These are phyloP conservation scores for Corticium candelabrum DNA, from an alignment of 37 sponge, comb jelly and placozoan genomes.

Conservation along the genomic window DNA sequence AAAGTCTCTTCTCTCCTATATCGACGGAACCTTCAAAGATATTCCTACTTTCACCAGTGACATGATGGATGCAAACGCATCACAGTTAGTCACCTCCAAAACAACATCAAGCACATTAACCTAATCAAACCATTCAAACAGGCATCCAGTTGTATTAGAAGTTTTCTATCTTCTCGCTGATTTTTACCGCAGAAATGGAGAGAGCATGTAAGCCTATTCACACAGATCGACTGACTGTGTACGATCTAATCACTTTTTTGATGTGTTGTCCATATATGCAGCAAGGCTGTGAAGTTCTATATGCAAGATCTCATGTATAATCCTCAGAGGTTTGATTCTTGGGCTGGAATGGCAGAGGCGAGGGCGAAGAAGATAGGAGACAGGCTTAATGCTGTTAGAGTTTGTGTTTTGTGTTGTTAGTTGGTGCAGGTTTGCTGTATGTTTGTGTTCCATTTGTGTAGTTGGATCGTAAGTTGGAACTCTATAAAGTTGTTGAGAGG, in stretches of 20 bases:
- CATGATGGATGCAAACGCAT: too few relatives aligned
- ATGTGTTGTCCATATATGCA: slow-evolving; percentile 17
- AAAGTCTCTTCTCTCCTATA: too few relatives aligned
- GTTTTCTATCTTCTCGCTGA: slow-evolving; percentile 58
- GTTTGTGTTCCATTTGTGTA: too few relatives aligned
- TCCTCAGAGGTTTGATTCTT: slow-evolving; percentile 52
- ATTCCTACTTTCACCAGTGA: too few relatives aligned
- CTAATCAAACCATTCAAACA: slow-evolving; percentile 23
- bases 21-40: too few relatives aligned
- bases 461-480: too few relatives aligned
- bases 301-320: slow-evolving; percentile 33
- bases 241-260: not conserved
- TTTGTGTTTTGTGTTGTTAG: not conserved
- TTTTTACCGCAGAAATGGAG: slow-evolving; percentile 29
- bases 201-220: slow-evolving; percentile 26
- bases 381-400: slow-evolving; percentile 26
- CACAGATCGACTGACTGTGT: not conserved
- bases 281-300: slow-evolving; percentile 46
- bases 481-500: too few relatives aligned
- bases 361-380: slow-evolving; percentile 31
- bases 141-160: slow-evolving; percentile 34
- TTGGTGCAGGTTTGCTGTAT: too few relatives aligned
- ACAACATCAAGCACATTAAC: too few relatives aligned
- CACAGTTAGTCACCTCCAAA: too few relatives aligned
- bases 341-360: slow-evolving; percentile 68